Evolutionary conservation across 2,113 vertebrate species (phyloP).

Genomic region (Canis aureus): DNA sequence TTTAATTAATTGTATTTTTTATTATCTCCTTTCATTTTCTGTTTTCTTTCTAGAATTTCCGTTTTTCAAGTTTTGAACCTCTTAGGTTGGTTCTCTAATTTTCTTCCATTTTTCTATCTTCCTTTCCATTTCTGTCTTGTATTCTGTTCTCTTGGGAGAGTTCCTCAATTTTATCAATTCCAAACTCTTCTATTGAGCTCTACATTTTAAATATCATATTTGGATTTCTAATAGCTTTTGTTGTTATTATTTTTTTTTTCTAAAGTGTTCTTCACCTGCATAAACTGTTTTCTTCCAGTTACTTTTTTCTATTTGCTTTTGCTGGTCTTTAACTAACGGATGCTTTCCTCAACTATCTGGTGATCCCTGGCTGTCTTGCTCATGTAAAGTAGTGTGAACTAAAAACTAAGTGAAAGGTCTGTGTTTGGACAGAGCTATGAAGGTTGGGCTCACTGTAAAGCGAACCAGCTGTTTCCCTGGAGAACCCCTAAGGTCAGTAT

Average conservation of each 20-base stretch:
- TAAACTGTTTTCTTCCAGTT: neutral
- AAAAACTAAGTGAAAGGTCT: neutral
- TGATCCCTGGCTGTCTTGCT: neutral
- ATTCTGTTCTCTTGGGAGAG: constrained; percentile 6
- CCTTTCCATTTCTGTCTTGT: neutral
- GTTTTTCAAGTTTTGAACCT: neutral
- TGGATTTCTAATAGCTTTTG: neutral
- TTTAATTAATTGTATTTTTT: neutral
- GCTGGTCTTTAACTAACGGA: neutral
- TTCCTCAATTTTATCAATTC: constrained; percentile 33
- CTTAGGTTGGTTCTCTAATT: neutral
- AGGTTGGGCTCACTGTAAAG: neutral
- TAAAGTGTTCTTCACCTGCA: neutral
- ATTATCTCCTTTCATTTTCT: neutral
- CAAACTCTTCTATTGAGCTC: neutral
- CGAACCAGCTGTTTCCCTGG: neutral
- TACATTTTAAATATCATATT: neutral
- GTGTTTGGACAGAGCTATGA: neutral
- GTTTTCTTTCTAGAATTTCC: neutral
- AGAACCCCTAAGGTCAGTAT: neutral
- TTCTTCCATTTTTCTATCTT: neutral
- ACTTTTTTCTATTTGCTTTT: neutral
- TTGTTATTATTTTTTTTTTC: neutral
- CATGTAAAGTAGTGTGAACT: neutral
- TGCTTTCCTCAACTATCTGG: neutral